phyloP scores from a whole-genome alignment of 2,888 invertebrate genomes.

The Ischnus inquisitorius region DNA sequence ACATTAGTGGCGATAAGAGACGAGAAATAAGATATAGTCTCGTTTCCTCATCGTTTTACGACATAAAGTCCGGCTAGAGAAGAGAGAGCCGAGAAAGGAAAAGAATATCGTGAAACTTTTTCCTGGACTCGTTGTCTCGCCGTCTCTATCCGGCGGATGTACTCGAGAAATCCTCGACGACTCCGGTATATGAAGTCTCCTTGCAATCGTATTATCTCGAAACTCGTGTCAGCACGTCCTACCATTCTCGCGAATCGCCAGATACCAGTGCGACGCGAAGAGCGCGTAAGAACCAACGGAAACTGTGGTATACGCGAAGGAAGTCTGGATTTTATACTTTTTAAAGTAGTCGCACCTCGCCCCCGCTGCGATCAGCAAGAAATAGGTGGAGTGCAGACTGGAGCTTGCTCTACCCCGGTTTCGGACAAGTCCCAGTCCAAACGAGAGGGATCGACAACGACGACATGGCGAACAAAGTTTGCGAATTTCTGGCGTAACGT shows the following conservation, averaged over 20 bases:
- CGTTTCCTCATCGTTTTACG: constrained; percentile 50
- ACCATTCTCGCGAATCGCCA: constrained; percentile 46
- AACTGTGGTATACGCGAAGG: not conserved
- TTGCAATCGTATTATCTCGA: constrained; percentile 51
- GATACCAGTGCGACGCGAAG: constrained; percentile 8
- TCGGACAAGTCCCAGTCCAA: constrained; percentile 32
- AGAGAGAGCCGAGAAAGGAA: not conserved
- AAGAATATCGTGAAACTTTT: constrained; percentile 44
- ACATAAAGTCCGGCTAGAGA: not conserved
- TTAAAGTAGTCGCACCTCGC: constrained; percentile 29
- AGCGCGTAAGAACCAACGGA: not conserved
- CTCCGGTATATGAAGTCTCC: constrained; percentile 40
- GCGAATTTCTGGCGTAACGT: constrained; percentile 26
- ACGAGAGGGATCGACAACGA: constrained; percentile 42
- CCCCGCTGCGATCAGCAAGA: not conserved
- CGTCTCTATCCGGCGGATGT: constrained; percentile 37
- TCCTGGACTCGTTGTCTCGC: constrained; percentile 6
- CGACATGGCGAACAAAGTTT: constrained; percentile 41
- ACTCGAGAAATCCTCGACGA: constrained; percentile 33
- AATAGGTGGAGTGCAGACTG: constrained; percentile 2
- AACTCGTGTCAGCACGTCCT: constrained; percentile 38
- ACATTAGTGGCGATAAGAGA: not conserved
- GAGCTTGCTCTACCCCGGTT: not conserved
- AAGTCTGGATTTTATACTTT: constrained; percentile 38
- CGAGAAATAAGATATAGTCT: constrained; percentile 8